A percentile compares a stretch with the other conserved stretches of the same genome.
Conservation (phyloP, 2,888 invertebrate genomes). For the Aricia artaxerxes region DNA sequence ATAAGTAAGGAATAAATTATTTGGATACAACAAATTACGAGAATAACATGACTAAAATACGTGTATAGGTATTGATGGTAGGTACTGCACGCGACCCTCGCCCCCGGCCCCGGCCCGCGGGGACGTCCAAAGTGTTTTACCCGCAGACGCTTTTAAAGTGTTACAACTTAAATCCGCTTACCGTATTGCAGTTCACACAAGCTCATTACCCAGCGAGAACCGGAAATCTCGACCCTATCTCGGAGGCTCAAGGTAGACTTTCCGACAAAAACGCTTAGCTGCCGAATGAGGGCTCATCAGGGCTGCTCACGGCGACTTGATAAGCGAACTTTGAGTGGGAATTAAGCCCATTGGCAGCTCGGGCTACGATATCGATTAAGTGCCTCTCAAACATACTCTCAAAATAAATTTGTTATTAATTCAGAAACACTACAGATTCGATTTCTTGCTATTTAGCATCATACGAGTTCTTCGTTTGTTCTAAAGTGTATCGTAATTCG, state of each 20-base stretch:
- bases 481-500: background rate
- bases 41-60: background rate
- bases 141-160: conserved; percentile 21
- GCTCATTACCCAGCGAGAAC: background rate
- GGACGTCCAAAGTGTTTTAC: background rate
- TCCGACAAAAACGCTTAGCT: background rate
- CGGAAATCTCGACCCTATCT: background rate
- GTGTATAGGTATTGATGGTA: background rate
- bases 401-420: background rate
- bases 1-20: background rate
- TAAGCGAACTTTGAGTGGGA: conserved; percentile 21
- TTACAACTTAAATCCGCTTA: conserved; percentile 21
- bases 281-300: conserved; percentile 1
- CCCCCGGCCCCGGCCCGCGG: background rate
- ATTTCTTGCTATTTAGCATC: background rate
- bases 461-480: background rate
- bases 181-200: conserved; percentile 13
- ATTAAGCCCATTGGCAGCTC: background rate
- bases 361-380: background rate
- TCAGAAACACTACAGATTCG: background rate
- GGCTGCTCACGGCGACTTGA: conserved; percentile 6
- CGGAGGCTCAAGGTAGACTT: background rate
- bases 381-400: background rate
- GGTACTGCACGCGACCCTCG: background rate
- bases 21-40: background rate